Evolutionary conservation across 1,140 invertebrate species (phyloP).

Genomic region (Aphaenogaster rudis): DNA sequence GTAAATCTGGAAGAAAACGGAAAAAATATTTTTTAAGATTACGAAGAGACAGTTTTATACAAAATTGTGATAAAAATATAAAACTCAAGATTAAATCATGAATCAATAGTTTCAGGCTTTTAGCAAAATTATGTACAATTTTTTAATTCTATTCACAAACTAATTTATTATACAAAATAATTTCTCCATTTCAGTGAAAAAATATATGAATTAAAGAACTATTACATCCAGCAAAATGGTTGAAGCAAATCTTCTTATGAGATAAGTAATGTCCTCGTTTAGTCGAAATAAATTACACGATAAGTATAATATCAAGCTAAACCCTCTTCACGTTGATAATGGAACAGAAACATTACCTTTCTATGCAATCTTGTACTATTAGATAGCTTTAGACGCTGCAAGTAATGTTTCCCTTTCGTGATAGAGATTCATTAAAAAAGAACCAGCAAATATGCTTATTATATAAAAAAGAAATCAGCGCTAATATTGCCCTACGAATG

Average conservation of each 20-base stretch:
- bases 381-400: conserved; percentile 7
- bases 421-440: conserved; percentile 34
- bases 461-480: neutral
- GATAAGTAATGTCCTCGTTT: conserved; percentile 30
- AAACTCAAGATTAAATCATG: neutral
- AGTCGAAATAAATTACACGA: conserved; percentile 3
- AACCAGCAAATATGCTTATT: conserved; percentile 4
- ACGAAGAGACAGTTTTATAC: neutral
- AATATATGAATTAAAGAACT: neutral
- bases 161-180: conserved; percentile 4
- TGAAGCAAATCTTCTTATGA: conserved; percentile 34
- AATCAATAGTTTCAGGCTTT: neutral
- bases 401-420: conserved; percentile 23
- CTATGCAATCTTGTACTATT: neutral
- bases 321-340: neutral
- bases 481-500: neutral
- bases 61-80: conserved; percentile 1
- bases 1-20: neutral
- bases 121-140: conserved; percentile 9
- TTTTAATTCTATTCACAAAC: neutral
- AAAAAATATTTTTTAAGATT: conserved; percentile 4
- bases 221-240: conserved; percentile 21
- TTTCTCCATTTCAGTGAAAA: neutral
- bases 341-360: conserved; percentile 23
- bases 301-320: conserved; percentile 17